Conservation (phyloP, 35 echinoderm and acorn worm genomes). For the Ophioderma brevispina region DNA sequence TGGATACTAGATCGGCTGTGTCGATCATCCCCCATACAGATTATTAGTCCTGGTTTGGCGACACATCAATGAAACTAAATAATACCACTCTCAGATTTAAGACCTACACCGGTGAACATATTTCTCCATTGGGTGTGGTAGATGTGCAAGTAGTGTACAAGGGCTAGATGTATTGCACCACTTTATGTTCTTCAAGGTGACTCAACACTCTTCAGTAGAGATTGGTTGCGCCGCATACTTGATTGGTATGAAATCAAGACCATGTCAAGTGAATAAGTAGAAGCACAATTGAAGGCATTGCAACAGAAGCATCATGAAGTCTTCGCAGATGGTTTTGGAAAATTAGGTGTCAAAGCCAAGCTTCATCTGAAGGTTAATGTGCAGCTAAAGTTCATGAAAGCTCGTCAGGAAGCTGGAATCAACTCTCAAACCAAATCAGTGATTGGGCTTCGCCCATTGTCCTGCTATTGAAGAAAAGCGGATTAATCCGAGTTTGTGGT, state of each 20-base stretch:
- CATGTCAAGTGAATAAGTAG: not conserved
- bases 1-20: conserved; percentile 35
- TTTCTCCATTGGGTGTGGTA: not conserved
- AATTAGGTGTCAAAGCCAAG: conserved; percentile 15
- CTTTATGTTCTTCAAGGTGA: conserved; percentile 13
- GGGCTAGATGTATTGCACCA: not conserved
- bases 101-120: conserved; percentile 33
- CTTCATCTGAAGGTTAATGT: conserved; percentile 22
- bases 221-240: conserved; percentile 33
- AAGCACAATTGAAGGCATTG: not conserved
- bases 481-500: conserved; percentile 51
- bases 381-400: conserved; percentile 22
- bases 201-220: conserved; percentile 3
- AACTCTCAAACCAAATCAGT: not conserved
- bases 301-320: not conserved
- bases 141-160: not conserved
- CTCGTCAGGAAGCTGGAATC: not conserved
- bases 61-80: no score
- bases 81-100: not conserved
- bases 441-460: conserved; percentile 74
- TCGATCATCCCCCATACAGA: conserved; percentile 18
- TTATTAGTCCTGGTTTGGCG: not conserved
- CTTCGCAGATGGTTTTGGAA: conserved; percentile 19
- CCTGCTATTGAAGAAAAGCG: conserved; percentile 34
- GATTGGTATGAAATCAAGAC: no score